Percentiles rank a stretch among this genome's conserved stretches.
Evolutionary conservation across 1,140 invertebrate species (phyloP).

Genomic region (Macrobrachium nipponense): DNA sequence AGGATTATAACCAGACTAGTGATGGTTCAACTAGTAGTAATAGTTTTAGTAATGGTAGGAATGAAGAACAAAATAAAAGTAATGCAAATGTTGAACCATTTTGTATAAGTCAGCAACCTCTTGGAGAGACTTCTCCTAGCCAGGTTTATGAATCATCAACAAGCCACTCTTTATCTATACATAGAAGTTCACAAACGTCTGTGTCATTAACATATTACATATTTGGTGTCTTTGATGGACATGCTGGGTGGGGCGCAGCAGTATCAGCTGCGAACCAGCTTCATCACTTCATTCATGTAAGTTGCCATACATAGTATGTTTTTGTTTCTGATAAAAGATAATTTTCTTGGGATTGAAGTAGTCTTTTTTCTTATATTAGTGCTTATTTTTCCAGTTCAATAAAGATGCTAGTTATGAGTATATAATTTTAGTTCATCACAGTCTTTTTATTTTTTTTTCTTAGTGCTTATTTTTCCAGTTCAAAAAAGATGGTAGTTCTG

Average conservation of each 20-base stretch:
- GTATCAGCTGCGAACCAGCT: conserved; percentile 82
- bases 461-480: too few species aligned
- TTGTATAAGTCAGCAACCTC: not conserved
- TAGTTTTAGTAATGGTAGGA: too few species aligned
- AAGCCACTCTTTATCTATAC: conserved; percentile 62
- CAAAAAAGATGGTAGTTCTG: too few species aligned
- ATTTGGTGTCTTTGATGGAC: conserved; percentile 89
- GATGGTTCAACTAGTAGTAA: not conserved
- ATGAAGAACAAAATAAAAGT: too few species aligned
- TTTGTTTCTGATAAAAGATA: not conserved
- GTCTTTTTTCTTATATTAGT: too few species aligned
- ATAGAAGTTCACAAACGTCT: not conserved
- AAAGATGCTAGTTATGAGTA: too few species aligned
- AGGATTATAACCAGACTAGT: conserved; percentile 19
- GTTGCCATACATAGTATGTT: conserved; percentile 26
- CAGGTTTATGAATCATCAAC: conserved; percentile 54
- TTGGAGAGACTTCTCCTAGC: not conserved
- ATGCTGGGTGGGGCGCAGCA: conserved; percentile 86
- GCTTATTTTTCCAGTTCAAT: too few species aligned
- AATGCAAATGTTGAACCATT: conserved; percentile 13
- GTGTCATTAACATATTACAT: conserved; percentile 76
- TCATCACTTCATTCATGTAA: conserved; percentile 83
- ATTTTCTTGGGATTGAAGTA: too few species aligned
- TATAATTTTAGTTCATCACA: too few species aligned
- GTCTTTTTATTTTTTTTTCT: too few species aligned